Evolutionary conservation across 2,113 vertebrate species (phyloP), one percentile per base, ranked within the genome.

Genomic region (Corvus hawaiiensis): DNA sequence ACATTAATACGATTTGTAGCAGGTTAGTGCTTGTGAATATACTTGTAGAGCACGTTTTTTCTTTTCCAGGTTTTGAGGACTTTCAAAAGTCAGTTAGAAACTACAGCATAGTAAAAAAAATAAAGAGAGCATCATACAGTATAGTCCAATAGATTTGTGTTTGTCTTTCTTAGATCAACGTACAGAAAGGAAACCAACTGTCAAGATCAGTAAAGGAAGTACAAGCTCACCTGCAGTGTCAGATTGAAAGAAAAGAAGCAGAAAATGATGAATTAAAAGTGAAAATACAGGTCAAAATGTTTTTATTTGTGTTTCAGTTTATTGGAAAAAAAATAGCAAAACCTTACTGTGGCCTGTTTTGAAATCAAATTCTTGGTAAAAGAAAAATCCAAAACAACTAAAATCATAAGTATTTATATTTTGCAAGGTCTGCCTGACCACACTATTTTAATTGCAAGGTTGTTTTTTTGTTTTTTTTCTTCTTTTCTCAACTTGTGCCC

Each of bases 161-260:
- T 46, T 67, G 14, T 72, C 78, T 63, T 92, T 93, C 22, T 87
- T 54, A 99, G 99, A 96, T 96, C 83, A 98, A 98, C 71, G 35
- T 95, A 35, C 97, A 97, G 82, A 98, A 97, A 91, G 90, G 86
- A 48, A 88, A 97, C 56, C 89, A 97, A 49, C 74, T 97, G 51
- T 98, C 98, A 66, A 98, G 97, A 68, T 98, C 98, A 51, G 90
- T 97, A 54, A 98, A 98, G 88, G 82, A 97, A 27, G 97, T 98
- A 9, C 98, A 98, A 37, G 96, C 97, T 90, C 98, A 98, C 77
- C 96, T 99, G 26, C 98, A 98, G 56, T 54, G 87, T 35, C 98
- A 99, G 83, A 98, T 99, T 71, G 94, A 96, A 88, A 98, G 95
- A 97, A 99, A 99, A 94, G 98, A 99, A 82, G 96, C 87, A 3